Conservation (phyloP, 1,140 invertebrate species). For the Diprion similis region DNA sequence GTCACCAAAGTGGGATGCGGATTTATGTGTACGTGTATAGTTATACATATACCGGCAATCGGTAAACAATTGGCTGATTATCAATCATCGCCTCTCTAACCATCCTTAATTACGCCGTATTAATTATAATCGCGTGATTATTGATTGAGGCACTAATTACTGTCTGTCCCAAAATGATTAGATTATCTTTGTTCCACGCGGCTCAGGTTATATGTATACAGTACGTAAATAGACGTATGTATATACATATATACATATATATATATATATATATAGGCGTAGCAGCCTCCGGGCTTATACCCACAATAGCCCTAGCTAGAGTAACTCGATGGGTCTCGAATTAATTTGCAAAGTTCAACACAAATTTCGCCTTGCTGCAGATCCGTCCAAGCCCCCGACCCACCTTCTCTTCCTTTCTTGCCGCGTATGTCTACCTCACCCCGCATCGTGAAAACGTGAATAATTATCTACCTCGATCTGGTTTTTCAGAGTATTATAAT, state of each 20-base stretch:
- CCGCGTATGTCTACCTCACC: no score
- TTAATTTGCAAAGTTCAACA: conserved; percentile 5
- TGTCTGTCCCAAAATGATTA: conserved; percentile 41
- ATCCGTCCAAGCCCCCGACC: no score
- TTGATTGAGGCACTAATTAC: conserved; percentile 25
- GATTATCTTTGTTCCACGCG: conserved; percentile 47
- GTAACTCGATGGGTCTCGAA: background rate
- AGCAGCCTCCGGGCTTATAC: background rate
- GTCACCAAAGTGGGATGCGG: background rate
- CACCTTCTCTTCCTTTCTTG: no score
- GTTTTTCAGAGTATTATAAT: no score
- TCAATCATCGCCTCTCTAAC: conserved; percentile 29
- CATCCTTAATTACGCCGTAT: conserved; percentile 47
- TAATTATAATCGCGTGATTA: conserved; percentile 54
- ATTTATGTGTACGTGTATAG: background rate
- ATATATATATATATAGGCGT: background rate
- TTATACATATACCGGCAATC: conserved; percentile 26
- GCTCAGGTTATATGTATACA: background rate
- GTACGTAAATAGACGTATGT: background rate
- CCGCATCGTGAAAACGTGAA: no score
- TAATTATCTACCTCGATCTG: no score
- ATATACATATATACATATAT: no score
- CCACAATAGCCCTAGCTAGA: background rate
- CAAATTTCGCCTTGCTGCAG: background rate
- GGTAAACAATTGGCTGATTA: conserved; percentile 44